These are phyloP conservation scores for Tringa solitaria DNA, from an alignment of 2,113 vertebrate species.

Conservation along the genomic window DNA sequence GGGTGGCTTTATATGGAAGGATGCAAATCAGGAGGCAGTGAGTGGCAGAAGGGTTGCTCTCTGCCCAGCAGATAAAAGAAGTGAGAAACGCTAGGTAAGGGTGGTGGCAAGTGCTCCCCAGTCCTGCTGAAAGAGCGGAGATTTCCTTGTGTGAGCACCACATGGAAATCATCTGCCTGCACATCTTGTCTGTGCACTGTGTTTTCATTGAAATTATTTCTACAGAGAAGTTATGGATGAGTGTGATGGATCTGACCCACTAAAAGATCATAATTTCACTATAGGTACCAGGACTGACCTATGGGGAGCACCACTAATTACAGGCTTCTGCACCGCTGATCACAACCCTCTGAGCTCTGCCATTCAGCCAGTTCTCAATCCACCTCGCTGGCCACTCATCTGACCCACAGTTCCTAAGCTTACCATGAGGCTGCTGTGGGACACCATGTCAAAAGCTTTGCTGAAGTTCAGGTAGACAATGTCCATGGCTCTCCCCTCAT, in stretches of 20 bases:
- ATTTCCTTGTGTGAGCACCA: background rate
- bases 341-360: background rate
- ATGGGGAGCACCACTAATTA: background rate
- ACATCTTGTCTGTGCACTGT: background rate
- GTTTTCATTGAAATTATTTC: background rate
- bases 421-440: background rate
- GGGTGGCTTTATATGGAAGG: background rate
- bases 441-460: background rate
- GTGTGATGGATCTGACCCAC: background rate
- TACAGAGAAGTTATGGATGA: background rate
- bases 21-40: background rate
- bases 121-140: background rate
- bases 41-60: background rate
- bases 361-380: background rate
- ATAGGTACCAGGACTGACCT: background rate
- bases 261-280: background rate
- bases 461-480: background rate
- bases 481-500: background rate
- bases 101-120: background rate
- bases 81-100: no score
- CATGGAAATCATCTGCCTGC: rapidly evolving
- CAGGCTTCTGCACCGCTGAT: background rate
- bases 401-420: background rate
- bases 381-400: background rate
- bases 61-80: background rate